Evolutionary conservation across 2,888 invertebrate genomes (phyloP), one percentile per base, ranked within the genome.

Genomic region (Microplitis manilae): DNA sequence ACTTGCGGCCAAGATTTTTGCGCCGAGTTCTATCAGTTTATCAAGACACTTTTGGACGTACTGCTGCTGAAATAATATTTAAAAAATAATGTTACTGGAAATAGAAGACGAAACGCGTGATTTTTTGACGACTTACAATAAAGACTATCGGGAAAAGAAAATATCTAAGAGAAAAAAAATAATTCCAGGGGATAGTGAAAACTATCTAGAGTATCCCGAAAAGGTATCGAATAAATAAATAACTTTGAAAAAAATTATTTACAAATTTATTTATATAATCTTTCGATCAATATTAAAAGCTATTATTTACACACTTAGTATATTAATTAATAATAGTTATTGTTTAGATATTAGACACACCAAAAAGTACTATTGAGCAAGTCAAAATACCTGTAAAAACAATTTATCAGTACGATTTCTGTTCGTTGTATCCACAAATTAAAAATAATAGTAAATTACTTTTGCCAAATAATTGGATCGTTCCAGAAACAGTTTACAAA

Each of bases 31-130:
- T 87, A 13, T 85, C 87, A 1, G 81, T 78, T 9, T 87, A 87
- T 77, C 86, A 87, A 76, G 84, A 86, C 15, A 82, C 82, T 13
- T 76, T 84, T 40, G 85, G 86, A 7, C 83, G 86, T 65, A 83
- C 84, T 9, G 88, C 85, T 20, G 86, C 84, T 17, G 76, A 80
- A 9, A 73, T 87, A 50, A 86, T 88, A 61, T 38, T 86, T n/a
- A 77, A 79, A 59, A 73, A 75, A 30, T 39, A 68, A 61, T 64
- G 75, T 8, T 88, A 86, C 69, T 85, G 2, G 87, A 87, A 65
- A 73, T 81, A 6, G 86, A 86, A 2, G 83, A 85, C 1, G 87
- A 88, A 67, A 83, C 79, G n/a, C 83, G 86, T 8, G 85, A 88
- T 67, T 88, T 88, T n/a, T n/a, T 80, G 38, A 87, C 87, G 0